Base-by-base conservation (phyloP, 2,113 vertebrate species). In the Alosa alosa region DNA sequence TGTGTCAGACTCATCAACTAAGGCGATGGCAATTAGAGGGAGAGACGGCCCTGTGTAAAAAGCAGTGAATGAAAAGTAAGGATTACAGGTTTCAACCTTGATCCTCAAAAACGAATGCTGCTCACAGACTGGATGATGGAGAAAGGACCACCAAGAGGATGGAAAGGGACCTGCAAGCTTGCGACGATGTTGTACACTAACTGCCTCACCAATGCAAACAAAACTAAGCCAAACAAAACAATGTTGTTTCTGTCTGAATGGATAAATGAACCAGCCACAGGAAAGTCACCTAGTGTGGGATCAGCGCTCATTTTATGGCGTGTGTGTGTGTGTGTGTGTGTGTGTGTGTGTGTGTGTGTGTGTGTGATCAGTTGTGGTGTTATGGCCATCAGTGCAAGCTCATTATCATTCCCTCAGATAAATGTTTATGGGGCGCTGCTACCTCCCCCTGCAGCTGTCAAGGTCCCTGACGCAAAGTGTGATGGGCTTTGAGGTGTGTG, bases 381-480 rank as follows among this genome's bases (percentile, higher is more conserved):
- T 31, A 31, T 82, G 85, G 84, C 41, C n/a, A 83, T 86, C 72
- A 52, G 55, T 10, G 64, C 18, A 57, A 57, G 78, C 85, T 81
- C 45, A 68, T 46, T 18, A 81, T 41, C 36, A 50, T 88, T 10
- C 39, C 82, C 78, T 84, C 50, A 75, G 86, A 60, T 86, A 81
- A 22, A 10, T 55, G 17, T 84, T 88, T 88, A 84, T 72, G 20
- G 46, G 85, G 46, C 45, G 39, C 20, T 5, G 78, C 46, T 72
- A 78, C 68, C 84, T 47, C 81, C 0, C 5, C 52, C 25, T 83
- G 84, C 87, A 87, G 84, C 87, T 87, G 82, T 83, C 84, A 86
- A 50, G 78, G 50, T 11, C 52, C 44, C 44, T 55, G 72, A 78
- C 15, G 13, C 10, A 0, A 39, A 9, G 72, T 1, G 13, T 22